Evolutionary conservation across 1,140 invertebrate genomes (phyloP).

Genomic region (Drosophila rhopaloa): DNA sequence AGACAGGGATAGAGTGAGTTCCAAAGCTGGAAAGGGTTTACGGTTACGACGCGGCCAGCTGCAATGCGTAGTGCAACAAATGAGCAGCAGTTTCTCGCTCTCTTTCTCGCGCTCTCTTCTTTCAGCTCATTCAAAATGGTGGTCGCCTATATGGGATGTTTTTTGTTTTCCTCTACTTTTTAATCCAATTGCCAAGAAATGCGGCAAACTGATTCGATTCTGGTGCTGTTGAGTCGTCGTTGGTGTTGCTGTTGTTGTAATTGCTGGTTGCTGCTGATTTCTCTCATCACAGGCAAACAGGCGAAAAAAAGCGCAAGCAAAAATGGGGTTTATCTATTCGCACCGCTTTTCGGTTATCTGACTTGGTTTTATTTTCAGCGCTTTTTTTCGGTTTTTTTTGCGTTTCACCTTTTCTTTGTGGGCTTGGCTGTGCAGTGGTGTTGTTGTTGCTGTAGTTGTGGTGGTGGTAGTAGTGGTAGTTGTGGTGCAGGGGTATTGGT

Average conservation of each 20-base stretch:
- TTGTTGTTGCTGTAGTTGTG: conserved; percentile 23
- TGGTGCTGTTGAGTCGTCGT: conserved; percentile 33
- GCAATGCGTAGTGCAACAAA: conserved; percentile 53
- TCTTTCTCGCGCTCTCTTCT: conserved; percentile 44
- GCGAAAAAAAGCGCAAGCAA: conserved; percentile 36
- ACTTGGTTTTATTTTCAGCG: conserved; percentile 32
- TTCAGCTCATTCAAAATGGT: conserved; percentile 81
- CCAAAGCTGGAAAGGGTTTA: conserved; percentile 40
- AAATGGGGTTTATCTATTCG: conserved; percentile 45
- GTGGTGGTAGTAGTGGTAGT: conserved; percentile 32
- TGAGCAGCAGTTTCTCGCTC: conserved; percentile 53
- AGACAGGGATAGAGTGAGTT: conserved; percentile 3
- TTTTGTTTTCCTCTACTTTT: conserved; percentile 42
- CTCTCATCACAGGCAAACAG: conserved; percentile 67
- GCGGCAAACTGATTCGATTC: conserved; percentile 46
- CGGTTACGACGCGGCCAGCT: conserved; percentile 63
- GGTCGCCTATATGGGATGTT: conserved; percentile 61
- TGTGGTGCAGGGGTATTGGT: conserved; percentile 54
- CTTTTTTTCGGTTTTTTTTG: conserved; percentile 23
- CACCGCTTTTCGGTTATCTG: conserved; percentile 18
- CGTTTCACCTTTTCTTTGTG: conserved; percentile 66
- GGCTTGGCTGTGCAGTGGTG: conserved; percentile 38
- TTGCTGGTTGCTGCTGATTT: conserved; percentile 45
- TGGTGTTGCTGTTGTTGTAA: conserved; percentile 35
- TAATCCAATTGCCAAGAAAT: conserved; percentile 71